Percentiles rank a stretch among this genome's conserved stretches.
These are phyloP conservation scores for Platysteira castanea DNA, from an alignment of 2,113 vertebrate species.

Conservation along the genomic window DNA sequence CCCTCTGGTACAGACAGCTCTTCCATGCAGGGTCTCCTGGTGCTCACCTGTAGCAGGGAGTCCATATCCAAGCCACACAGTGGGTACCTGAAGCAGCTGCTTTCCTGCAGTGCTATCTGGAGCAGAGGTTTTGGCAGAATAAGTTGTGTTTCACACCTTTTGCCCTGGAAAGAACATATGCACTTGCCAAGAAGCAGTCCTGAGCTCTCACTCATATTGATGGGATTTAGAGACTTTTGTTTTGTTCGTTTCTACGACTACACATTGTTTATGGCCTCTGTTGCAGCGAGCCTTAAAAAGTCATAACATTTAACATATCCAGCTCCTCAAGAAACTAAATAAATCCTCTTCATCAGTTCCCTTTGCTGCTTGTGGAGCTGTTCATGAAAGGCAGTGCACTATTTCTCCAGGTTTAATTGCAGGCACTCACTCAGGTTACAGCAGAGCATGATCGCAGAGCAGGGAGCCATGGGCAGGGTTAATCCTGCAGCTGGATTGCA, in stretches of 20 bases:
- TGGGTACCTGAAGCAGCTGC: background rate
- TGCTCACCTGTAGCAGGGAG: background rate
- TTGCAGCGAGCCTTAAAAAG: conserved; percentile 26
- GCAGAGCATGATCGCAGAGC: background rate
- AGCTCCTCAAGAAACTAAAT: conserved; percentile 52
- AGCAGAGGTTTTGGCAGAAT: background rate
- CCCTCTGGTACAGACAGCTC: background rate
- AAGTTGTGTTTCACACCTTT: background rate
- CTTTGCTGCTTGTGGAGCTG: background rate
- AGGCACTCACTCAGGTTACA: background rate
- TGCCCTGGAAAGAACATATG: background rate
- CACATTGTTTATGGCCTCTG: conserved; percentile 48
- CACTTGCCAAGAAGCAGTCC: background rate
- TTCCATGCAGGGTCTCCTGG: background rate
- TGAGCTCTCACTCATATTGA: conserved; percentile 21
- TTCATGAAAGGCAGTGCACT: background rate
- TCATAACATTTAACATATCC: conserved; percentile 48
- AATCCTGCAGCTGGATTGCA: background rate
- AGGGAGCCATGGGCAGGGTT: background rate
- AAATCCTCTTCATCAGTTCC: background rate
- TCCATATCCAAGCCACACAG: rapidly evolving
- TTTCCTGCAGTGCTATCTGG: background rate
- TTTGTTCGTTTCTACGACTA: conserved; percentile 60
- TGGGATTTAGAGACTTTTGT: conserved; percentile 57
- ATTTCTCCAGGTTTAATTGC: conserved; percentile 40